Evolutionary conservation across 2,888 invertebrate species (phyloP).

Genomic region (Spatulosminthurus flaviceps): DNA sequence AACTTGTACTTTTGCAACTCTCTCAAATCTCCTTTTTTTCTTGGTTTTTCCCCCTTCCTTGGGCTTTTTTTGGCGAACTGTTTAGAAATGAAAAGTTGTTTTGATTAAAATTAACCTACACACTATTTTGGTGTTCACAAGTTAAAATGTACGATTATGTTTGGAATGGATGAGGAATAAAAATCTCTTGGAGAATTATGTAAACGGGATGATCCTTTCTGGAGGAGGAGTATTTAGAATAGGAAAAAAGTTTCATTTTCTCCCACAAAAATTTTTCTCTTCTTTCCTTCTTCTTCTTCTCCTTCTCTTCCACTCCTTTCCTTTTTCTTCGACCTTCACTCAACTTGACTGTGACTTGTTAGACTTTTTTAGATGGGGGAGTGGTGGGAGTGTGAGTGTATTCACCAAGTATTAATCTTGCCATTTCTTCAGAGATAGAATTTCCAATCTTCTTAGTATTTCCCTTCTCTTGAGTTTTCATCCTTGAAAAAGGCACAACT

Average conservation of each 20-base stretch:
- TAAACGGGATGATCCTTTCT: not conserved
- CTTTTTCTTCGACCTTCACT: not conserved
- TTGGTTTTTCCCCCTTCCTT: too few relatives aligned
- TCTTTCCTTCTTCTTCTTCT: too few relatives aligned
- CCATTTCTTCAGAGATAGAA: slow-evolving; percentile 19
- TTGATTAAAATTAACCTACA: too few relatives aligned
- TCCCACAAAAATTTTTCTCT: slow-evolving; percentile 9
- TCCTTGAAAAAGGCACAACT: not conserved
- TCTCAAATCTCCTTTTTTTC: too few relatives aligned
- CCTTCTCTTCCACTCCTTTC: too few relatives aligned
- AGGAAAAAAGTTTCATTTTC: slow-evolving; percentile 14
- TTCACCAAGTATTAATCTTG: slow-evolving; percentile 35
- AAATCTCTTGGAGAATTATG: not conserved
- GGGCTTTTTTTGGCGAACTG: too few relatives aligned
- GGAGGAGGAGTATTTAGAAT: not conserved
- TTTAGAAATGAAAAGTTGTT: too few relatives aligned
- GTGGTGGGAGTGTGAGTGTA: not conserved
- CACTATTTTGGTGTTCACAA: too few relatives aligned
- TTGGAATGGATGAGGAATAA: not conserved
- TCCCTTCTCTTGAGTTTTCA: too few relatives aligned
- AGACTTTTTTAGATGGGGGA: slow-evolving; percentile 1
- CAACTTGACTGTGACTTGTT: slow-evolving; percentile 30
- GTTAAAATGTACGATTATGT: too few relatives aligned
- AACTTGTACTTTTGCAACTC: too few relatives aligned
- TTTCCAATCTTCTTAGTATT: not conserved